Evolutionary conservation across 2,113 vertebrate genomes (phyloP), one percentile per base, ranked within the genome.

Genomic region (Gopherus evgoodei): DNA sequence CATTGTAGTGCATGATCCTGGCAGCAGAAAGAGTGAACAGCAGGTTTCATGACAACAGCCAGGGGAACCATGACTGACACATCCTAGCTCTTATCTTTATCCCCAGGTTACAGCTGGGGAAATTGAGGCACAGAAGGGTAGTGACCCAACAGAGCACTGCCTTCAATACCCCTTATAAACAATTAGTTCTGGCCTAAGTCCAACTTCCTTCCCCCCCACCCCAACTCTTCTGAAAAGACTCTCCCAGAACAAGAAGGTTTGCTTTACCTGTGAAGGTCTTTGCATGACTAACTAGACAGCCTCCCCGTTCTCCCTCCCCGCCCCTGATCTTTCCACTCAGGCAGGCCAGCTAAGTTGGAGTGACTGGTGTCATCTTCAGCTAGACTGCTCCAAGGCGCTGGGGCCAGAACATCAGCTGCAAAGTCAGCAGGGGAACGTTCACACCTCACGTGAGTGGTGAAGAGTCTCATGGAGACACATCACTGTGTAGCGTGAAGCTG

Each of bases 1-100:
- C 53, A 84, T 72, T 47, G 49, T 31, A 54, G 6, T 1, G 9
- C 53, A 94, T 90, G 79, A 91, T 75, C 62, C 97, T 97, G 65
- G 44, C 35, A 92, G 76, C 75, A 93, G 96, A 85, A 29, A 81
- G 59, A 31, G 29, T 24, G 93, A n/a, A n/a, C 24, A 75, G 38
- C 29, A 42, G 38, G n/a, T 24, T 5, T 22, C 8, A 75, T 75
- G 69, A 5, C n/a, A 75, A 42, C 10, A 42, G n/a, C 10, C 8
- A 35, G 78, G 11, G 11, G 25, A 12, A 42, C 21, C 16, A 49
- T 27, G 24, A 38, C 11, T 54, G 53, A 50, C 24, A 24, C 11
- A 62, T 29, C 35, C 16, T 62, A 47, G 47, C 19, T 35, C 11
- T 35, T n/a, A 79, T 19, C 16, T 25, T 53, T 72, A 54, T 56